Conservation (phyloP, 2,888 invertebrate species). For the Cosmorhoe ocellata region DNA sequence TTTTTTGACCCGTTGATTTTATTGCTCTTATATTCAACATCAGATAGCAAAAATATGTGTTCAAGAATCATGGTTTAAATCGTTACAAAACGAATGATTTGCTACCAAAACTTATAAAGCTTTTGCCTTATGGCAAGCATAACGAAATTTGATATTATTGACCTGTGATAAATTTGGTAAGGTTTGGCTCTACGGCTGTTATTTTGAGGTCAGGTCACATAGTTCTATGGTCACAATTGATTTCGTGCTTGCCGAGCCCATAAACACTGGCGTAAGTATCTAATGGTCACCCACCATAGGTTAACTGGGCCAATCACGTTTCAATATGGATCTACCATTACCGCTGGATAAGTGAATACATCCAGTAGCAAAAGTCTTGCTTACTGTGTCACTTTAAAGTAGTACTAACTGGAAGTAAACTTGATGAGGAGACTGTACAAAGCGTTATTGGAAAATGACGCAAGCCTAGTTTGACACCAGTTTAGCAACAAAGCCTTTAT, state of each 20-base stretch:
- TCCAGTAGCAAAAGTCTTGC: conserved; percentile 24
- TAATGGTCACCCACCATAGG: conserved; percentile 22
- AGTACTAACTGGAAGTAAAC: conserved; percentile 5
- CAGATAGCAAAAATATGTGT: too few relatives aligned
- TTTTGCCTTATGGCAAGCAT: background rate
- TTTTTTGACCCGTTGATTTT: conserved; percentile 7
- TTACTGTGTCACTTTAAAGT: background rate
- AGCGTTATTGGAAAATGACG: conserved; percentile 54
- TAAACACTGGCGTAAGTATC: conserved; percentile 34
- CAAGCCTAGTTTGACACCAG: conserved; percentile 54
- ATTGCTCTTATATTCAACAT: too few relatives aligned
- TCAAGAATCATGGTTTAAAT: too few relatives aligned
- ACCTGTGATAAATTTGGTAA: conserved; percentile 16
- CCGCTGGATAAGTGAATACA: conserved; percentile 45
- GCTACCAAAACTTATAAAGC: background rate
- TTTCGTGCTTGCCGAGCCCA: conserved; percentile 63
- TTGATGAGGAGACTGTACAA: conserved; percentile 21
- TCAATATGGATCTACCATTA: conserved; percentile 72
- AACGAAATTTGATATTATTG: conserved; percentile 11
- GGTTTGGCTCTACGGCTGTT: conserved; percentile 13
- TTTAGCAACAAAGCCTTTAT: conserved; percentile 56
- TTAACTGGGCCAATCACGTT: conserved; percentile 62
- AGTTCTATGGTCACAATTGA: conserved; percentile 60
- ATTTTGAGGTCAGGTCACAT: conserved; percentile 27
- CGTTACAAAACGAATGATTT: background rate